Base-by-base conservation (phyloP, 2,113 vertebrate species). In the Daboia siamensis region DNA sequence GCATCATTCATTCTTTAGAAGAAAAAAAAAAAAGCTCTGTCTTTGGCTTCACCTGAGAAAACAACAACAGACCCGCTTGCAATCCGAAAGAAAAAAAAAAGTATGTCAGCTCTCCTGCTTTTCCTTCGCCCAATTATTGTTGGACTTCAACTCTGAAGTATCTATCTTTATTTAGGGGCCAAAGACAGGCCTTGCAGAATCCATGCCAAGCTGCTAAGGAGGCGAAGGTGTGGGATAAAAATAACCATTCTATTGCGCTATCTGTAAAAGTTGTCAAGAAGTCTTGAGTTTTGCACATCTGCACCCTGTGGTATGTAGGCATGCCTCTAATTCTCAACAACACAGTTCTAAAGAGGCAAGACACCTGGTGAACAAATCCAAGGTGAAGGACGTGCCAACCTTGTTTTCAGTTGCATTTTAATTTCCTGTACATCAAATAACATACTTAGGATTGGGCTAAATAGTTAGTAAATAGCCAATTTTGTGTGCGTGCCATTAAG, bases 201-300 rank as follows among this genome's bases (percentile, higher is more conserved):
- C 87, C 90, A 69, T 90, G 26, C 95, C 92, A 95, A 93, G 91
- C 94, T 96, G 93, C 92, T 94, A 96, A 55, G 88, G 92, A 97
- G 94, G 94, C 97, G 97, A 94, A 92, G 64, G 91, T 94, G 95
- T 94, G 94, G 92, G 74, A 95, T 96, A 95, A 92, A 95, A 26
- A 33, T 90, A 96, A 52, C 1, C 20, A 13, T 92, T 93, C 69
- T 93, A 96, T 93, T 85, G 95, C 97, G 95, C 94, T 90, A 93
- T 90, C 96, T 97, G 91, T 94, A 93, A 95, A 95, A 94, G 52
- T 93, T 96, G 94, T 91, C 95, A 95, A 93, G 95, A 94, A 93
- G 80, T 0, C 10, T 88, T 93, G 84, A 86, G 89, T 88, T 94
- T 92, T 92, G 85, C 90, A 91, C 52, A 61, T 92, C 48, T 93